phyloP scores from a whole-genome alignment of 2,888 invertebrate species.

The Carabus problematicus region DNA sequence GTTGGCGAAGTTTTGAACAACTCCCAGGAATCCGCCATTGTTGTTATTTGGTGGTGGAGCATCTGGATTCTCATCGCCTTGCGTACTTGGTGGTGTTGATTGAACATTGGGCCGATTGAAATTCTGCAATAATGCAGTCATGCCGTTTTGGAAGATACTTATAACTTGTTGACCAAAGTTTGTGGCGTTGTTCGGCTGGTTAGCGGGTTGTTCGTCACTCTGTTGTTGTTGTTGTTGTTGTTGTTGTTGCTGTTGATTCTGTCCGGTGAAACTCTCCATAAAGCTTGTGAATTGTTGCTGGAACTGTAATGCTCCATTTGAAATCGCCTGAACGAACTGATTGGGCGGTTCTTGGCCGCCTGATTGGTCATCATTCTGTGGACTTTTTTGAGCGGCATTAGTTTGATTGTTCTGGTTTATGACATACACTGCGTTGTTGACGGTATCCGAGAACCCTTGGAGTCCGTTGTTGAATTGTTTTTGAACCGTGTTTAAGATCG shows the following conservation, averaged over 20 bases:
- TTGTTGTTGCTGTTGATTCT: constrained; percentile 9
- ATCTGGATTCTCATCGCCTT: constrained; percentile 19
- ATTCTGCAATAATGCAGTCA: constrained; percentile 15
- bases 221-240: constrained; percentile 24
- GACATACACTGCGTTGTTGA: constrained; percentile 27
- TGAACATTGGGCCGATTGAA: constrained; percentile 15
- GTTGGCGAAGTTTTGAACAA: constrained; percentile 10
- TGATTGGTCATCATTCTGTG: constrained; percentile 12
- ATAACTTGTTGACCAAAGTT: constrained; percentile 26
- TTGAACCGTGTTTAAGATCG: constrained; percentile 31
- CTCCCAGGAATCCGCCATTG: background rate
- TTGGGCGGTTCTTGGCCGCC: constrained; percentile 21
- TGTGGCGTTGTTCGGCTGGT: background rate
- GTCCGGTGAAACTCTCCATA: constrained; percentile 1
- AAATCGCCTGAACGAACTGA: constrained; percentile 26
- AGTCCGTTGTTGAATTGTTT: constrained; percentile 35
- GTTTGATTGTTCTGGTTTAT: background rate
- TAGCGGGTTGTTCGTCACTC: constrained; percentile 7
- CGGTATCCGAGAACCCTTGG: constrained; percentile 6
- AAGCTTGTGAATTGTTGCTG: constrained; percentile 17
- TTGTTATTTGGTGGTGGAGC: background rate
- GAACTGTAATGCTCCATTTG: constrained; percentile 23
- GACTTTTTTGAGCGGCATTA: background rate
- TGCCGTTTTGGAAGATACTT: constrained; percentile 18
- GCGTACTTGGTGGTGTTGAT: background rate